Conservation (phyloP, 2,113 vertebrate species). For the Poeciliopsis retropinna region DNA sequence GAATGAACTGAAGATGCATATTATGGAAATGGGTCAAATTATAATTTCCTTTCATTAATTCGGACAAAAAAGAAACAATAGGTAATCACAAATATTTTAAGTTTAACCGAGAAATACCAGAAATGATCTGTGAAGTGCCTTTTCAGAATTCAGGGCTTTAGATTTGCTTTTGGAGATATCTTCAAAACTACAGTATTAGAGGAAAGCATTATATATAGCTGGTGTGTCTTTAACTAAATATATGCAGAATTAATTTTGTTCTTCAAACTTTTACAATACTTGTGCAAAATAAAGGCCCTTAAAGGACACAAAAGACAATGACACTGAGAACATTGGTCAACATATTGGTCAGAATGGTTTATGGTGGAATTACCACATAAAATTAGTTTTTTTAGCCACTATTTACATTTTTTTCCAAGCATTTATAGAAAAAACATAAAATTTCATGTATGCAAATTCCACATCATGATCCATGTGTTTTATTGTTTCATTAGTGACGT, state of each 20-base stretch:
- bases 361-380: background rate
- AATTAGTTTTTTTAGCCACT: background rate
- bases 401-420: background rate
- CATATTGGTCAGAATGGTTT: background rate
- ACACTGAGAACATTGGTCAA: background rate
- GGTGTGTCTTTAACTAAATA: no score
- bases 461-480: background rate
- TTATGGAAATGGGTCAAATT: background rate
- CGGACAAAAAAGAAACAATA: background rate
- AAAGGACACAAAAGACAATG: background rate
- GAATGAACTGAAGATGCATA: no score
- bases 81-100: background rate
- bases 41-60: background rate
- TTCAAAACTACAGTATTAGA: no score
- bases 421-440: background rate
- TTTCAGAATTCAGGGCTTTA: no score
- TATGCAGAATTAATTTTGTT: no score
- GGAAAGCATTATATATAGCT: no score
- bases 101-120: background rate
- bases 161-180: no score
- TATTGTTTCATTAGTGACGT: background rate
- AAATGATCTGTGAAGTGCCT: background rate
- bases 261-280: background rate
- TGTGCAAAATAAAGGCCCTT: no score
- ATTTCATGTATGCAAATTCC: background rate